Percentiles rank a stretch among this genome's conserved stretches.
phyloP scores from a whole-genome alignment of 1,140 invertebrate species.

The Drosophila nannoptera region DNA sequence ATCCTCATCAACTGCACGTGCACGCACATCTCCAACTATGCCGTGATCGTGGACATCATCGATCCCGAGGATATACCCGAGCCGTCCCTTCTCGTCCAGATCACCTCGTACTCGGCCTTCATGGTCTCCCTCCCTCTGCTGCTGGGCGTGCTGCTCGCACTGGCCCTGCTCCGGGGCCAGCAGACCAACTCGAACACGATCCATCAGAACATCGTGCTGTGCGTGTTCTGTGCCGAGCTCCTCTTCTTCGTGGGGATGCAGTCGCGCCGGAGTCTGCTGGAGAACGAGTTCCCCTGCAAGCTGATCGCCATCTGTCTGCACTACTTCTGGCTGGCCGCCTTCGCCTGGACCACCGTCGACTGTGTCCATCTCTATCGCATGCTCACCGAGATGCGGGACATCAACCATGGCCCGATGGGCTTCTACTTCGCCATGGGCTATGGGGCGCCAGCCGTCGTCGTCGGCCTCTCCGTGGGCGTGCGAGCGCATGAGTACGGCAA shows the following conservation, averaged over 20 bases:
- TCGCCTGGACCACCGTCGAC: conserved; percentile 95
- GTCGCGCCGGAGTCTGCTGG: conserved; percentile 85
- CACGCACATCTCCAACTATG: conserved; percentile 94
- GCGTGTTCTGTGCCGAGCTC: conserved; percentile 90
- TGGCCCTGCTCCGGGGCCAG: conserved; percentile 87
- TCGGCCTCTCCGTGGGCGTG: conserved; percentile 94
- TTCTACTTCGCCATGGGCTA: conserved; percentile 98
- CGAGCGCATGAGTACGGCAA: conserved; percentile 97
- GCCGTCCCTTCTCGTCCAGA: conserved; percentile 89
- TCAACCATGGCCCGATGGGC: conserved; percentile 96
- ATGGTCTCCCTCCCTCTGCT: conserved; percentile 88
- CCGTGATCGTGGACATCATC: conserved; percentile 93
- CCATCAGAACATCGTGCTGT: conserved; percentile 94
- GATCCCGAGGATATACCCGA: conserved; percentile 93
- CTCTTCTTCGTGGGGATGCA: conserved; percentile 93
- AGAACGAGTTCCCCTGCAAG: conserved; percentile 92
- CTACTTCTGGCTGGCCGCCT: conserved; percentile 93
- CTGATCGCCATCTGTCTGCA: conserved; percentile 94
- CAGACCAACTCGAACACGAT: conserved; percentile 96
- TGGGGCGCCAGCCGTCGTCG: conserved; percentile 94
- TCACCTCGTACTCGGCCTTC: conserved; percentile 93
- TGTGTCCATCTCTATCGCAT: conserved; percentile 95
- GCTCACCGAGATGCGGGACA: conserved; percentile 96
- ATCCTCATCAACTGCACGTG: conserved; percentile 96
- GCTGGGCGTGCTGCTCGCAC: conserved; percentile 85